Evolutionary conservation across 2,113 vertebrate genomes (phyloP), one percentile per base, ranked within the genome.

Genomic region (Aepyceros melampus): DNA sequence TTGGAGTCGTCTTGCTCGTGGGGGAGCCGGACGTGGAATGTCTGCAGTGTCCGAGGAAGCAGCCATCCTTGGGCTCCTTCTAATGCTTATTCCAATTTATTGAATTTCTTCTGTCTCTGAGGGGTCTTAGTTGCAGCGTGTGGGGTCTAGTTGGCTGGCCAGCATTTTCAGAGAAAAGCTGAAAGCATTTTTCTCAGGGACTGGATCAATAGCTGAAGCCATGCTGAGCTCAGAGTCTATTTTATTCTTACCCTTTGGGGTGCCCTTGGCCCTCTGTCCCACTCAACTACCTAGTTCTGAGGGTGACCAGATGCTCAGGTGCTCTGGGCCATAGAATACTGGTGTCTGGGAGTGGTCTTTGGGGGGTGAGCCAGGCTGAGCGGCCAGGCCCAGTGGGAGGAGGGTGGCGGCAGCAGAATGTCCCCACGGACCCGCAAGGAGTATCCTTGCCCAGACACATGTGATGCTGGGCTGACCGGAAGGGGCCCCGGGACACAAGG

Each of bases 261-360:
- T 31, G n/a, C 3, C 56, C 11, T 23, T 3, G 0, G 2, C 8
- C 7, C 40, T 7, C 29, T 36, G 11, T 64, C 2, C 83, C 36
- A 6, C 1, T 45, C 31, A 56, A 11, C 23, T 56, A 25, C 55
- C 4, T 56, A 56, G 36, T 13, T 29, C 29, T 29, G 7, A 88
- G 43, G n/a, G 43, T 21, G 43, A 51, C 21, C 29, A 83, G 33
- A 29, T 11, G 43, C 76, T 49, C 51, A 49, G 58, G 40, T 1
- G 13, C 74, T 83, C 33, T 40, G 33, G 19, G 76, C 6, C 45
- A 64, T 1, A 10, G 16, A 25, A 64, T 33, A 40, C 5, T 0
- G 2, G n/a, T 12, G 3, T 31, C 1, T 1, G n/a, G 56, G 55
- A 6, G 4, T 81, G 14, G 7, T 49, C n/a, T 0, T 0, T 19